Percentiles rank a stretch among this genome's conserved stretches.
These are phyloP conservation scores for Ageneiosus marmoratus DNA, from an alignment of 2,113 vertebrate genomes.

Conservation along the genomic window DNA sequence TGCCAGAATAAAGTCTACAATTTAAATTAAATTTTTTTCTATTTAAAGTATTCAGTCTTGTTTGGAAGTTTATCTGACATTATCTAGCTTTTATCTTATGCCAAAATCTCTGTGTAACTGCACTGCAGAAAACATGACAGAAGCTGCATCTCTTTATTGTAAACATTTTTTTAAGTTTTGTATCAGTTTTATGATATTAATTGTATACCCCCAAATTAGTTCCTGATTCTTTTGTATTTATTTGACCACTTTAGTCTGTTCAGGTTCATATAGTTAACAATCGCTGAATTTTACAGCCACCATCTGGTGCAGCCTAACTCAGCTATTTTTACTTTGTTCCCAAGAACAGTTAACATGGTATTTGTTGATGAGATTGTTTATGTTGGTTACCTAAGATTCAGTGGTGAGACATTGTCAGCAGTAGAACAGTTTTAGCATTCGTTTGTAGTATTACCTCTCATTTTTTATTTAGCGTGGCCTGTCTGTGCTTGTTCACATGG, in stretches of 20 bases:
- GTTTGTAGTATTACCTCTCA: slow-evolving; percentile 22
- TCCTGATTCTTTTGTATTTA: neutral
- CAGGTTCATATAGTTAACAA: neutral
- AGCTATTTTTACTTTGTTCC: slow-evolving; percentile 44
- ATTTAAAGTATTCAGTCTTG: neutral
- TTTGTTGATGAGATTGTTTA: slow-evolving; percentile 44
- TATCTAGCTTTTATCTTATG: neutral
- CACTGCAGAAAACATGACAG: neutral
- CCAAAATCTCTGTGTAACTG: neutral
- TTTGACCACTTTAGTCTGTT: neutral
- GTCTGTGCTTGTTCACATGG: neutral
- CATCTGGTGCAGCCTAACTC: slow-evolving; percentile 15
- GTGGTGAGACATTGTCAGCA: slow-evolving; percentile 1
- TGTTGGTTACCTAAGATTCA: slow-evolving; percentile 33
- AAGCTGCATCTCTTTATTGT: neutral
- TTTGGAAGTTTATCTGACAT: neutral
- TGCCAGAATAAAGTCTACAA: neutral
- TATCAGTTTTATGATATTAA: neutral
- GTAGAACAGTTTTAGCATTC: slow-evolving; percentile 44
- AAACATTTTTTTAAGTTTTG: neutral
- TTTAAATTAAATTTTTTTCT: neutral
- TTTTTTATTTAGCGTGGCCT: slow-evolving; percentile 1
- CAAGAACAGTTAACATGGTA: slow-evolving; percentile 29
- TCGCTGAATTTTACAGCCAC: neutral
- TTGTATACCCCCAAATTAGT: neutral